Conservation (phyloP, 2,113 vertebrate species). For the Thunnus maccoyii region DNA sequence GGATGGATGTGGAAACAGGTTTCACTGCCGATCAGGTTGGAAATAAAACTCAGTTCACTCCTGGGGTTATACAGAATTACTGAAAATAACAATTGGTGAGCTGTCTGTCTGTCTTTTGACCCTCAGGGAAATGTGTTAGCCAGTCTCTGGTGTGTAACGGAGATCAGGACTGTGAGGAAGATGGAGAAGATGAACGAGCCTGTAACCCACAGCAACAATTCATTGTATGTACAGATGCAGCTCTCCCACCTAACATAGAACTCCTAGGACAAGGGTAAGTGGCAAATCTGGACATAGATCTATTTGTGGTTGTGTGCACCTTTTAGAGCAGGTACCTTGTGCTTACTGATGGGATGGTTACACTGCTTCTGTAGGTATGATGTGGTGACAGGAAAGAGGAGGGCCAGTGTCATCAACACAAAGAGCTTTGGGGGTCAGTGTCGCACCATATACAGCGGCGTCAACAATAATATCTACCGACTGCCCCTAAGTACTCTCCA, state of each 20-base stretch:
- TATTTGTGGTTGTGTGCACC: neutral
- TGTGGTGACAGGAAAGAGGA: slow-evolving; percentile 74
- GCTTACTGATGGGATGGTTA: neutral
- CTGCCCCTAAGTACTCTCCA: slow-evolving; percentile 86
- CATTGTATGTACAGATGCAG: slow-evolving; percentile 73
- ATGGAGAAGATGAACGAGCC: slow-evolving; percentile 87
- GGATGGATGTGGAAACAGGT: slow-evolving; percentile 90
- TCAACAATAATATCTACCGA: slow-evolving; percentile 81
- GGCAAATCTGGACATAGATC: neutral
- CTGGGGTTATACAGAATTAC: neutral
- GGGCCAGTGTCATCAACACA: slow-evolving; percentile 88
- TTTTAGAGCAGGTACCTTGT: neutral
- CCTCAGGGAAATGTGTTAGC: slow-evolving; percentile 89
- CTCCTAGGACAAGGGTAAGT: slow-evolving; percentile 88
- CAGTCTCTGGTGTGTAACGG: slow-evolving; percentile 89
- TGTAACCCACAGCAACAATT: slow-evolving; percentile 60
- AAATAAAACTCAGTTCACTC: neutral
- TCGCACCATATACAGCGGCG: slow-evolving; percentile 82
- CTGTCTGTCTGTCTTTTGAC: slow-evolving; percentile 20
- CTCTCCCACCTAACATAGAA: slow-evolving; percentile 85
- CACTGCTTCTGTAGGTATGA: slow-evolving; percentile 82
- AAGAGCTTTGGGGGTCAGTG: slow-evolving; percentile 92
- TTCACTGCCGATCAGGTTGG: slow-evolving; percentile 92
- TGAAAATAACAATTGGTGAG: neutral
- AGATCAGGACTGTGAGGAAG: slow-evolving; percentile 92